Evolutionary conservation across 2,113 vertebrate species (phyloP), one percentile per base, ranked within the genome.

Genomic region (Thunnus maccoyii): DNA sequence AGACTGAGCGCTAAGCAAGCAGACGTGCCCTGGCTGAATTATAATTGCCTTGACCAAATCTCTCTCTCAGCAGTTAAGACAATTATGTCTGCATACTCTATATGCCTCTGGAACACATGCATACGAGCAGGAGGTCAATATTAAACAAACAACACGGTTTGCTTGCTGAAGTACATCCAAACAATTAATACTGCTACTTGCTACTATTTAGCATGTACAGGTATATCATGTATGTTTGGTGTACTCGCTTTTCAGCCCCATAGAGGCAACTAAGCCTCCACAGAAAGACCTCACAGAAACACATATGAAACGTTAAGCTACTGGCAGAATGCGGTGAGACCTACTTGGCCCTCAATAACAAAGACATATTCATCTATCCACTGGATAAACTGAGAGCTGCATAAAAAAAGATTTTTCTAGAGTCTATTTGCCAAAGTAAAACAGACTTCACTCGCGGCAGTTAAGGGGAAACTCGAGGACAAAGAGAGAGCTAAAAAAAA

Each of bases 11-110:
- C 80, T 78, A 84, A 78, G 90, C 87, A 87, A 86, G 86, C 86
- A 77, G 66, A 89, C 80, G 70, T 86, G 86, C 64, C 76, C 81
- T 48, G 80, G 82, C 82, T 87, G 80, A 78, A 90, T 88, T 88
- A 82, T 90, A 89, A 93, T 86, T 86, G 90, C 86, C 75, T 75
- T 82, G 60, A 90, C 85, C 84, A 78, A 91, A 91, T 89, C 78
- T 92, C 78, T 86, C 76, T 72, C 81, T 89, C 82, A 89, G 88
- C 87, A 75, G 84, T 90, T 85, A 82, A 48, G 72, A 80, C 83
- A 88, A 88, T 88, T 76, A 89, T 72, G 46, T 25, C 67, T 62
- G 57, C 76, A 65, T 50, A 57, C 27, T 36, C 52, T 64, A 22
- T 62, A 70, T 71, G 57, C 51, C 56, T 76, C 57, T 67, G 76